These are phyloP conservation scores for Ptycholaimellus sp. DNA, from an alignment of 2,888 invertebrate species.

Conservation along the genomic window DNA sequence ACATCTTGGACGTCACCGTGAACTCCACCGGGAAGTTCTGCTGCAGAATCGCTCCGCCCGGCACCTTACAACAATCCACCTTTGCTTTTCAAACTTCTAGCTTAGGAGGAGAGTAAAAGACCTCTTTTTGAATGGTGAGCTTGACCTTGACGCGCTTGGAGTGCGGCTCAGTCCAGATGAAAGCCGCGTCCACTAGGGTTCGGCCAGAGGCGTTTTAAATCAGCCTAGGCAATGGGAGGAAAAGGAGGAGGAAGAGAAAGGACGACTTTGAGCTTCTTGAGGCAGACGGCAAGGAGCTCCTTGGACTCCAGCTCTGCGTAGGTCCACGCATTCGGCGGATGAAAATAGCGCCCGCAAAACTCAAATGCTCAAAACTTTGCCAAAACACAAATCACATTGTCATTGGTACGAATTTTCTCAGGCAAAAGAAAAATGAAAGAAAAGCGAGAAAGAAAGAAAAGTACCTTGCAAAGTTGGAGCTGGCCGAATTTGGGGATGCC, in stretches of 20 bases:
- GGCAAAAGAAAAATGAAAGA: background rate
- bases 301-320: constrained; percentile 31
- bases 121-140: constrained; percentile 79
- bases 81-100: background rate
- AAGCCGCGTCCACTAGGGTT: constrained; percentile 86
- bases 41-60: constrained; percentile 54
- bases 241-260: too few relatives aligned
- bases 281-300: constrained; percentile 43
- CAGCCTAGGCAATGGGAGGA: too few relatives aligned
- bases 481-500: constrained; percentile 62
- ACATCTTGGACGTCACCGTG: constrained; percentile 51
- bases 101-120: constrained; percentile 10
- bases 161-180: constrained; percentile 97
- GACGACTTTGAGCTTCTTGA: constrained; percentile 50
- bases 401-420: background rate
- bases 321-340: constrained; percentile 72
- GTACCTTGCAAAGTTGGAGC: background rate
- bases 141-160: constrained; percentile 76
- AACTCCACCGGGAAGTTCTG: constrained; percentile 89
- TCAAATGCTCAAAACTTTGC: constrained; percentile 30
- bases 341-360: constrained; percentile 42
- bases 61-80: constrained; percentile 29
- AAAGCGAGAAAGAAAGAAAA: constrained; percentile 1
- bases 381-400: constrained; percentile 6
- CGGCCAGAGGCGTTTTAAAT: too few relatives aligned